Conservation (phyloP, 2,888 invertebrate species). For the Dascillus cervinus region DNA sequence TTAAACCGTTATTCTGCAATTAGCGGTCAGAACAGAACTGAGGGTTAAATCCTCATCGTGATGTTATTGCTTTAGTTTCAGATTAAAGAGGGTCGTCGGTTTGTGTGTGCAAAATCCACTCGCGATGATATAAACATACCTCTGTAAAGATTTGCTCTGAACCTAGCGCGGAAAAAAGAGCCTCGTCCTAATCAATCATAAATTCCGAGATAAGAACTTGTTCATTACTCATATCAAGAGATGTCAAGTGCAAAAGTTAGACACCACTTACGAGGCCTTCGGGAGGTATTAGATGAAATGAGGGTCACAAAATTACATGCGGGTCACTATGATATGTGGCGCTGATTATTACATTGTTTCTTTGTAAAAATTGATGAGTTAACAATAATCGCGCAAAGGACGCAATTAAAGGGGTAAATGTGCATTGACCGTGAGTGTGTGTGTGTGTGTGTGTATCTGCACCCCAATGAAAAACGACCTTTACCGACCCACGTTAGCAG, state of each 20-base stretch:
- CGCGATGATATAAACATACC: too few relatives aligned
- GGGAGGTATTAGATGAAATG: slow-evolving; percentile 24
- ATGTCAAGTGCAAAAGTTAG: slow-evolving; percentile 28
- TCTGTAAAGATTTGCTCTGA: too few relatives aligned
- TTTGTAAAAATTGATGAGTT: slow-evolving; percentile 13
- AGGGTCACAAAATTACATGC: slow-evolving; percentile 25
- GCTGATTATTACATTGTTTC: slow-evolving; percentile 10
- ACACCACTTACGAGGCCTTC: slow-evolving; percentile 21
- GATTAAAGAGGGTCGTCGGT: too few relatives aligned
- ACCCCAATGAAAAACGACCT: slow-evolving; percentile 26
- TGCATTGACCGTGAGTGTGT: too few relatives aligned
- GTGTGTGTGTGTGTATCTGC: slow-evolving; percentile 14
- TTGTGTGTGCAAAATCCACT: too few relatives aligned
- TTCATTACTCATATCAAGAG: slow-evolving; percentile 27
- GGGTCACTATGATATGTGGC: slow-evolving; percentile 23
- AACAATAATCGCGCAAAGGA: slow-evolving; percentile 19
- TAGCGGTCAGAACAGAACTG: too few relatives aligned
- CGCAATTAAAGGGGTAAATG: slow-evolving; percentile 20
- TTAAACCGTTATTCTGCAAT: too few relatives aligned
- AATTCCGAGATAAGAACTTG: slow-evolving; percentile 23
- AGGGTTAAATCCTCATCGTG: too few relatives aligned
- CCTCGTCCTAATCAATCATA: too few relatives aligned
- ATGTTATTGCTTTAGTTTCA: too few relatives aligned
- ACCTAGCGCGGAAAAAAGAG: too few relatives aligned
- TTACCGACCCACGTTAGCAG: slow-evolving; percentile 18